Base-by-base conservation (phyloP, 2,797 vertebrate species). In the Cyprinodon diabolis region DNA sequence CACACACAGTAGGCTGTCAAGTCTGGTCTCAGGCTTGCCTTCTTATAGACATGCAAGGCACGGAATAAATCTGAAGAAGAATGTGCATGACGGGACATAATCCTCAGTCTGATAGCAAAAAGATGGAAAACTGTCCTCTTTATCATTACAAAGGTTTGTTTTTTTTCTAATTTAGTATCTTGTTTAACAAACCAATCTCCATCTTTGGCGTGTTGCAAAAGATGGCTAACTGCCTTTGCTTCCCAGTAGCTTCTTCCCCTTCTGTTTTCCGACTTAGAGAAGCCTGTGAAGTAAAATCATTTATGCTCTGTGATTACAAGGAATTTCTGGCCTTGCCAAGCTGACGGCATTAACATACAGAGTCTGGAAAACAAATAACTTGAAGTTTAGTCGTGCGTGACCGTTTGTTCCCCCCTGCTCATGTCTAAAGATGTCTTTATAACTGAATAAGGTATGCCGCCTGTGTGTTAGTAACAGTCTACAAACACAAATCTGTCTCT, bases 61-160 rank as follows among this genome's bases (percentile, higher is more conserved):
- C 55, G 45, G 4, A 52, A 43, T 51, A 52, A 45, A 63, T 68
- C 72, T 45, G 43, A 82, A 60, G 56, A 69, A 56, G 48, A 23
- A 12, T 10, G 14, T 56, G 30, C 76, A 51, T 68, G 66, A 54
- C 19, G 7, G 56, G 35, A 71, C 73, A 74, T 75, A 84, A 89
- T 87, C 76, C 75, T 87, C 47, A 57, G 48, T 75, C 49, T 70
- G 80, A 85, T 80, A 79, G 72, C 76, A 79, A 82, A 85, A 87
- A 60, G 67, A 55, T 60, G 49, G 62, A 67, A 75, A 63, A 66
- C 37, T 63, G 65, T 87, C 73, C 60, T 74, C 76, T 80, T 79
- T 87, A 68, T 90, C 83, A 85, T 25, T 78, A 49, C 71, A 71
- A 40, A 1, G 40, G 7, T 51, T 35, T 19, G 58, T 68, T 55